Evolutionary conservation across 2,113 vertebrate species (phyloP).

Genomic region (Phaethon lepturus): DNA sequence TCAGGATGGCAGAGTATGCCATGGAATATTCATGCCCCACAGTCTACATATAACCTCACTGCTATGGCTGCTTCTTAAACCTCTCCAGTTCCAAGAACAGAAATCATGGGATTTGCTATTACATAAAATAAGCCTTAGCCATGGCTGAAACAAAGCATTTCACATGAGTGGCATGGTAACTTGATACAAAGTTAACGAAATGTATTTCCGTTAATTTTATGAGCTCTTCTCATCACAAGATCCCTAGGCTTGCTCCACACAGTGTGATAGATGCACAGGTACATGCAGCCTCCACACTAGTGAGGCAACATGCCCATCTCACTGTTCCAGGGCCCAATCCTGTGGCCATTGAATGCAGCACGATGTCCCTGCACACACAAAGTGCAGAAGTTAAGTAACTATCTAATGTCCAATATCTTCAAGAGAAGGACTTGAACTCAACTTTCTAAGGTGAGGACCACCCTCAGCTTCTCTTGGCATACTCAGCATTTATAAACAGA

Average conservation of each 20-base stretch:
- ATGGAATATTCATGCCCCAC: not conserved
- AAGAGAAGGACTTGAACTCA: not conserved
- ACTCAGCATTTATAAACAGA: not conserved
- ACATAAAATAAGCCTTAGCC: not conserved
- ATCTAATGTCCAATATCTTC: not conserved
- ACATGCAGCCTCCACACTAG: not conserved
- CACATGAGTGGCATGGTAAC: not conserved
- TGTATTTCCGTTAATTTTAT: not conserved
- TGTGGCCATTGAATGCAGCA: not conserved
- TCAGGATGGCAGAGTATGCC: not conserved
- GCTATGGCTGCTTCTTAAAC: not conserved
- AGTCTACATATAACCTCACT: not conserved
- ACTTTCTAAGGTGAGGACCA: not conserved
- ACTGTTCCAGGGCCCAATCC: not conserved
- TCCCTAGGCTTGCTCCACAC: not conserved
- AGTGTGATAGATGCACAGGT: not conserved
- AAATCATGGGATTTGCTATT: not conserved
- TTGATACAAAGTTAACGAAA: not conserved
- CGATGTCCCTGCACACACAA: not conserved
- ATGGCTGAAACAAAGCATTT: not conserved
- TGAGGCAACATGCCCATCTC: fast-evolving
- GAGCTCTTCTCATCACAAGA: not conserved
- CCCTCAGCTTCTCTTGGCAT: not conserved
- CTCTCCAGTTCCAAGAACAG: not conserved
- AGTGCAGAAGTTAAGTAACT: not conserved